Evolutionary conservation across 2,113 vertebrate genomes (phyloP), one percentile per base, ranked within the genome.

Genomic region (Thamnaconus septentrionalis): DNA sequence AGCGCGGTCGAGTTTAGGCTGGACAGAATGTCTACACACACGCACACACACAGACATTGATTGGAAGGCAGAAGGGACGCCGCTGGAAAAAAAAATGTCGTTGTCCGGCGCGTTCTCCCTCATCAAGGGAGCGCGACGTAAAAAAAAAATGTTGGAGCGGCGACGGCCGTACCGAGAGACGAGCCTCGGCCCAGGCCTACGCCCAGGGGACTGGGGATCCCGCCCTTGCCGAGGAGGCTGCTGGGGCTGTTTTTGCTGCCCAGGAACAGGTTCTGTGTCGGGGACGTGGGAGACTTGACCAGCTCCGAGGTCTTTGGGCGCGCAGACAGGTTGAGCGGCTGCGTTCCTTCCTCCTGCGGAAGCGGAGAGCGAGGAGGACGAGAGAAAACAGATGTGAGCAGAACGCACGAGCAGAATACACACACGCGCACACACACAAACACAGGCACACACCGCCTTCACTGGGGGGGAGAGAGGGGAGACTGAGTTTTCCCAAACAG

Each of bases 1-100:
- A 98, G 87, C 68, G 96, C 95, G 42, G 97, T 96, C 59, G 97
- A 97, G 90, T 98, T 99, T 89, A 98, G 94, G 91, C 96, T 99
- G 85, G 97, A 99, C 87, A 99, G 92, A 85, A 98, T 99, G 90
- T 99, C 96, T 99, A 80, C 5, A 50, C 8, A 60, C 47, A 54
- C 7, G 69, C 10, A n/a, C 18, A 31, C 18, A 31, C 18, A 31
- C 18, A 31, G 1, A 31, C 18, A 31, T 31, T 2, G 18, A 31
- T 31, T 31, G 18, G 18, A 31, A 31, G 2, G 18, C 18, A 31
- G 18, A 31, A 31, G 18, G 18, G 18, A 31, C 18, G 18, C 18
- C 18, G 18, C 18, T 31, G 18, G 18, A 31, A 31, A 31, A 31
- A 31, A 31, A 31, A 31, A 31, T 31, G 18, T n/a, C n/a, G n/a